phyloP scores from a whole-genome alignment of 2,113 vertebrate genomes.

The Microtus ochrogaster region DNA sequence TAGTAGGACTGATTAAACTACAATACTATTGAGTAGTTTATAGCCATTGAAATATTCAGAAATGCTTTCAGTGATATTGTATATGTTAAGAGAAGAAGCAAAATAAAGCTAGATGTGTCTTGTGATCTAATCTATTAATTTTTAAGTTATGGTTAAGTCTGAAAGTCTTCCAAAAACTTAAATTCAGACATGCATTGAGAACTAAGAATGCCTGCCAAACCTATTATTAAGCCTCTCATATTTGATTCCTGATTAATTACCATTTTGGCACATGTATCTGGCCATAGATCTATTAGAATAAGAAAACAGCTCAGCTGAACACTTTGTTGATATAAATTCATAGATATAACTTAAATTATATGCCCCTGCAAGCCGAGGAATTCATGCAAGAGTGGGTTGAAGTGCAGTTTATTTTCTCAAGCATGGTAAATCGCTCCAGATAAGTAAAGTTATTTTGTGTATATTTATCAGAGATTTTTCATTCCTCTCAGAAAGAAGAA shows the following conservation, averaged over 20 bases:
- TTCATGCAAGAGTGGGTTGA: neutral
- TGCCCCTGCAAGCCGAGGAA: neutral
- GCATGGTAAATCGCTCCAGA: neutral
- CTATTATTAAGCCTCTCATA: neutral
- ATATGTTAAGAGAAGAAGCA: neutral
- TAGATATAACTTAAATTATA: neutral
- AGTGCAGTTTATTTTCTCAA: neutral
- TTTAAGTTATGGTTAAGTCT: neutral
- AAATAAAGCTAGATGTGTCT: neutral
- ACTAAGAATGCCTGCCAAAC: neutral
- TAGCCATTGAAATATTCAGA: neutral
- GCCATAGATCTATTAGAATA: neutral
- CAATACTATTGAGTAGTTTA: neutral
- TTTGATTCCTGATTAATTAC: neutral
- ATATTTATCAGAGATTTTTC: slow-evolving; percentile 32
- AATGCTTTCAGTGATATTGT: neutral
- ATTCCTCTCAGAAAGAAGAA: slow-evolving; percentile 17
- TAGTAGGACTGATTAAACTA: neutral
- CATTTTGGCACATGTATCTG: neutral
- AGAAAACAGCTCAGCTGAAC: neutral
- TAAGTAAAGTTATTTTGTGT: neutral
- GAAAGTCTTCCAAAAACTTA: neutral
- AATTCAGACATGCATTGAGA: neutral
- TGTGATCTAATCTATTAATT: neutral
- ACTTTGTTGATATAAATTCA: neutral